Conservation (phyloP, 2,113 vertebrate species). For the Rhadina sibilatrix region DNA sequence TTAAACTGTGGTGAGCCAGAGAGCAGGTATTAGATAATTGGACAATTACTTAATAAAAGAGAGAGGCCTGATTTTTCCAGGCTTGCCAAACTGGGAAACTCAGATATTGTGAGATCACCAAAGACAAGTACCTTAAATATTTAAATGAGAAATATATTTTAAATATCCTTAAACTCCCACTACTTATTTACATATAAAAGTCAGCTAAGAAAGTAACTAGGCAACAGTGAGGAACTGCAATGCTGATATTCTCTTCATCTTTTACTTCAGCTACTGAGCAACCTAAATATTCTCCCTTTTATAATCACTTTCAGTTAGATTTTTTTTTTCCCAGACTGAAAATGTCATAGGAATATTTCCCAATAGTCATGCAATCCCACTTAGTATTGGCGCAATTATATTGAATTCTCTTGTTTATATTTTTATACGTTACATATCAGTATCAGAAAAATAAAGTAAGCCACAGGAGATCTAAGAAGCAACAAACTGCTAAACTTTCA, state of each 20-base stretch:
- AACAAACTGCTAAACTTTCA: not conserved
- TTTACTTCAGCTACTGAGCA: not conserved
- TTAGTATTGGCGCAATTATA: not conserved
- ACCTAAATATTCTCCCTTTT: not conserved
- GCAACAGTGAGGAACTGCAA: not conserved
- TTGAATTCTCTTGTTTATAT: not conserved
- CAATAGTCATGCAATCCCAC: not conserved
- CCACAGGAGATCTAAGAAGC: not conserved
- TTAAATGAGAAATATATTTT: not conserved
- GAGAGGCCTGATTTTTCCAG: not conserved
- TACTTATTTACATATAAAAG: not conserved
- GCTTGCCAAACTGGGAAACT: not conserved
- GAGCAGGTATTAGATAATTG: not conserved
- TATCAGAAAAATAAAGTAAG: not conserved
- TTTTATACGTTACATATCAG: not conserved
- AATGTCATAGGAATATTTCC: not conserved
- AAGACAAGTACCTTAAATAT: not conserved
- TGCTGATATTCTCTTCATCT: not conserved
- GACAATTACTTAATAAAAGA: not conserved
- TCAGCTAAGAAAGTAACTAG: not conserved
- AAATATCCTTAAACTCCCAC: not conserved
- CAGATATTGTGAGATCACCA: not conserved
- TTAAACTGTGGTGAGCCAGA: not conserved
- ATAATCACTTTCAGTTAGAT: not conserved
- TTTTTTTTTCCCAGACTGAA: not conserved